phyloP scores from a whole-genome alignment of 2,113 vertebrate species.

The Ophiodon elongatus region DNA sequence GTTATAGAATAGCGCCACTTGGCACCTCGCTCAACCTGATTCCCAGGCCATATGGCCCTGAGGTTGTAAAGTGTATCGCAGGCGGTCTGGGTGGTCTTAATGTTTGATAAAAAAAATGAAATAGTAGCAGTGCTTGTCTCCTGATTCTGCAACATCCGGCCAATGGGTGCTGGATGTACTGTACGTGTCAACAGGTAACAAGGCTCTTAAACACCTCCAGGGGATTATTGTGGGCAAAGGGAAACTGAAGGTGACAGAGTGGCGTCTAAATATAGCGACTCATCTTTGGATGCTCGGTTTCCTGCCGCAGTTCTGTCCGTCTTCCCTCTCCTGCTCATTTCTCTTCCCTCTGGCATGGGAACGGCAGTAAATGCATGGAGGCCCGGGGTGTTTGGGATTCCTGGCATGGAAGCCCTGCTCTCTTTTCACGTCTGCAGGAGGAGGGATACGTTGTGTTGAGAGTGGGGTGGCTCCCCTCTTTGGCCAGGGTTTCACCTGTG shows the following conservation, averaged over 20 bases:
- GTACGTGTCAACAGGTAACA: constrained; percentile 35
- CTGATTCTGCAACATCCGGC: constrained; percentile 52
- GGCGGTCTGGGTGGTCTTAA: constrained; percentile 71
- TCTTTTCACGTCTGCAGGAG: constrained; percentile 60
- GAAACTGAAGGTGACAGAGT: constrained; percentile 64
- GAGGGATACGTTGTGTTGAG: constrained; percentile 56
- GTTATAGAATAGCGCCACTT: constrained; percentile 61
- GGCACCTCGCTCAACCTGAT: constrained; percentile 55
- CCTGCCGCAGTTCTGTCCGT: constrained; percentile 23
- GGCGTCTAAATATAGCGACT: constrained; percentile 54
- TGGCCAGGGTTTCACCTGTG: constrained; percentile 65
- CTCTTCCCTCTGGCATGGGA: constrained; percentile 26
- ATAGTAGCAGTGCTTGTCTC: constrained; percentile 11
- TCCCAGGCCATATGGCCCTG: constrained; percentile 60
- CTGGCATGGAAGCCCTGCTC: constrained; percentile 44
- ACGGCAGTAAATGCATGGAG: constrained; percentile 36
- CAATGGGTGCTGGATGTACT: constrained; percentile 18
- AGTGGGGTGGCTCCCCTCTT: constrained; percentile 35
- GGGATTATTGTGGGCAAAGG: constrained; percentile 29
- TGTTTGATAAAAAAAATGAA: constrained; percentile 58
- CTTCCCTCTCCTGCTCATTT: constrained; percentile 26
- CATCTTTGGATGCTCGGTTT: constrained; percentile 43
- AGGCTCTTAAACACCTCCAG: constrained; percentile 15
- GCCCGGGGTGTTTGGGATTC: constrained; percentile 64
- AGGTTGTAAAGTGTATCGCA: constrained; percentile 64